Evolutionary conservation across 2,888 invertebrate genomes (phyloP).

Genomic region (Oasisia sp.): DNA sequence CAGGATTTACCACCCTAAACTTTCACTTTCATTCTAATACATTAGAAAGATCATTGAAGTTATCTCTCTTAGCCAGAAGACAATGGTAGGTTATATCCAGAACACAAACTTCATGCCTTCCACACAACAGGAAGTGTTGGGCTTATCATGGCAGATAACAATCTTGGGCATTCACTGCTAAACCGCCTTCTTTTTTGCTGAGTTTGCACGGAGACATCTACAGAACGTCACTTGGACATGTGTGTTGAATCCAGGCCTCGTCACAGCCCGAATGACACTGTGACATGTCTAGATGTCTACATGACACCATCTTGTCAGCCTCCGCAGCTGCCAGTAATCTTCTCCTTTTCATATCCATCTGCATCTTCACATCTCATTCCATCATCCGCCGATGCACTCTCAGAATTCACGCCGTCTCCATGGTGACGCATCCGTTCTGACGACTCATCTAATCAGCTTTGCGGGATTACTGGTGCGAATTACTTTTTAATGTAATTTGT

Average conservation of each 20-base stretch:
- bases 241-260: not conserved
- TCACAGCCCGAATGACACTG: not conserved
- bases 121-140: no score
- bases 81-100: no score
- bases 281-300: not conserved
- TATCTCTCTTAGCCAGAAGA: no score
- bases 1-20: no score
- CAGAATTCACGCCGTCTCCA: not conserved
- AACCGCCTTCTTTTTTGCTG: not conserved
- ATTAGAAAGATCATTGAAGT: no score
- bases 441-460: constrained; percentile 17
- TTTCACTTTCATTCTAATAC: no score
- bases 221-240: not conserved
- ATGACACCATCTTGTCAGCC: not conserved
- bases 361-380: not conserved
- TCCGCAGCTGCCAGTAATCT: not conserved
- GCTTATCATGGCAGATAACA: no score
- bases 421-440: not conserved
- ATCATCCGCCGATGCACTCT: not conserved
- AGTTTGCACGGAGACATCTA: not conserved
- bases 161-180: not conserved
- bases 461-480: constrained; percentile 17
- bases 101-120: no score
- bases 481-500: constrained; percentile 7
- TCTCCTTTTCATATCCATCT: constrained; percentile 8